phyloP scores from a whole-genome alignment of 2,888 invertebrate species.

The Campopleginae sp. region DNA sequence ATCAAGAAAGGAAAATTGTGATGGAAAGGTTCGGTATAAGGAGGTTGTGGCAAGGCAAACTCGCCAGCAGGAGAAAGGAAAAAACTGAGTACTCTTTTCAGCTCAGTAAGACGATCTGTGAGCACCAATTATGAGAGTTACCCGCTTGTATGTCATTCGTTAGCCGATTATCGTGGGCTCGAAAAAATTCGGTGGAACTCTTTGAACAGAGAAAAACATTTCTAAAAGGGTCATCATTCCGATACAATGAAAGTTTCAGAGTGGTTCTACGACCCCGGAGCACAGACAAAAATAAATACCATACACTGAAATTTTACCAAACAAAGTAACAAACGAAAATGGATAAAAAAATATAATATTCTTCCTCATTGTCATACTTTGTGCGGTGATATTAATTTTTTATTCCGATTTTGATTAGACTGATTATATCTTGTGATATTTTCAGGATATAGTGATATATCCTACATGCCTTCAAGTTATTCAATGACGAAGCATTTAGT shows the following conservation, averaged over 20 bases:
- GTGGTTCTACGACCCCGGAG: no score
- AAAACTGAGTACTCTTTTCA: conserved; percentile 36
- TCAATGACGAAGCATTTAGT: conserved; percentile 3
- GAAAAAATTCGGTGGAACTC: conserved; percentile 79
- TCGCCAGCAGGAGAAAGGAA: conserved; percentile 11
- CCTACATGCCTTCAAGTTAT: conserved; percentile 29
- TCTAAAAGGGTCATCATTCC: not conserved
- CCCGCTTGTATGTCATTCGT: conserved; percentile 79
- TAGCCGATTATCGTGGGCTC: conserved; percentile 77
- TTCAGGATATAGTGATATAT: no score
- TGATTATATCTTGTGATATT: no score
- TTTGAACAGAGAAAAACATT: conserved; percentile 63
- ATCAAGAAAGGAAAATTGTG: conserved; percentile 46
- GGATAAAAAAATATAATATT: no score
- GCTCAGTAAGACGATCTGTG: conserved; percentile 72
- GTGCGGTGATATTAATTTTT: no score
- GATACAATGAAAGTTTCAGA: conserved; percentile 32
- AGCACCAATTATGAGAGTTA: conserved; percentile 81
- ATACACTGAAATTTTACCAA: no score
- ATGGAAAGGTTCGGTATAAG: conserved; percentile 31
- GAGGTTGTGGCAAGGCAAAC: not conserved
- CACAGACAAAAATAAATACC: no score
- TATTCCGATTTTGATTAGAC: no score
- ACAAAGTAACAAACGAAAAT: no score
- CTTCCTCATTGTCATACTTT: no score